Evolutionary conservation across 2,113 vertebrate species (phyloP), one percentile per base, ranked within the genome.

Genomic region (Trinectes maculatus): DNA sequence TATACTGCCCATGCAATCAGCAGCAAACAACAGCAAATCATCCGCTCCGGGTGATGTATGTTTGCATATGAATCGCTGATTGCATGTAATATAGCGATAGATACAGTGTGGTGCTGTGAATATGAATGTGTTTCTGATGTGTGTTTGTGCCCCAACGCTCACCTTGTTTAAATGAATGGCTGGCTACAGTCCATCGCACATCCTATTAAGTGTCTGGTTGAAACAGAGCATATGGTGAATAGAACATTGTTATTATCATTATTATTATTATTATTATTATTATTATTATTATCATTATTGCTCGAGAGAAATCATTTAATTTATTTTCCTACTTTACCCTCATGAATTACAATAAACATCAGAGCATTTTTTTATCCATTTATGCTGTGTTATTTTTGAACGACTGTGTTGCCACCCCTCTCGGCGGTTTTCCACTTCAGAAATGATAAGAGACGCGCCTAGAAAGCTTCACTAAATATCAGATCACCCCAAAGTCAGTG

Each of bases 1-100:
- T 74, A 53, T 74, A 79, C 19, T 55, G 44, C 53, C 56, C 12
- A 77, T 67, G 51, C 77, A 70, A 71, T 36, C 29, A n/a, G n/a
- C n/a, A n/a, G n/a, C 18, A 42, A 49, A 56, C 55, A 69, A 61
- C 13, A 40, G n/a, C n/a, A 46, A 36, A 11, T 56, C 11, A 64
- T 66, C 69, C 63, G 39, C 67, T 61, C 39, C 18, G 69, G 19
- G 31, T 71, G 53, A 69, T 68, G 31, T 62, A 26, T 73, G 43
- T 81, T 71, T 68, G 33, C 39, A 75, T 24, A 6, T 37, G 31
- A 59, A 58, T 71, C 39, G 44, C 5, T 47, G 46, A 44, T 47
- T 49, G 48, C 46, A 71, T 55, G 24, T 52, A 1, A 36, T 37
- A 46, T 42, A 28, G 53, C 28, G 57, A 33, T 44, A 43, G 34